Evolutionary conservation across 2,113 vertebrate species (phyloP).

Genomic region (Potamarius usumacintae): DNA sequence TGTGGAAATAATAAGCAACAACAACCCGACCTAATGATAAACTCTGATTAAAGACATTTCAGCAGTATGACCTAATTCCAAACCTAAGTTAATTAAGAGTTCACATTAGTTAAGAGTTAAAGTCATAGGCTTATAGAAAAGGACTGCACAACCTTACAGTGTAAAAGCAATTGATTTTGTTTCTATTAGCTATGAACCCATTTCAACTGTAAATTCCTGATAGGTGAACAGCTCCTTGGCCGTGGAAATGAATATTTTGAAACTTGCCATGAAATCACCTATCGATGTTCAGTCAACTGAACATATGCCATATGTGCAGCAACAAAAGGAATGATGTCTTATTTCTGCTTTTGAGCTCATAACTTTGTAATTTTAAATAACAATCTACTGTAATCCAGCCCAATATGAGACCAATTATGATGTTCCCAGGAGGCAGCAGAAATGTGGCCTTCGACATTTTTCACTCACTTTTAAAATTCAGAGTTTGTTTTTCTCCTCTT

Average conservation of each 20-base stretch:
- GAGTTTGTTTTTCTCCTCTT: conserved; percentile 38
- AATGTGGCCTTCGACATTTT: conserved; percentile 56
- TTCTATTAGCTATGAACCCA: conserved; percentile 64
- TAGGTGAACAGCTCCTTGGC: conserved; percentile 73
- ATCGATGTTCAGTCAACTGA: conserved; percentile 65
- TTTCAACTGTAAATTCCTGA: conserved; percentile 59
- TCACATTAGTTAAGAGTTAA: too few species aligned
- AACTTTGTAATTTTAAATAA: conserved; percentile 62
- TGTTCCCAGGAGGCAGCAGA: conserved; percentile 57
- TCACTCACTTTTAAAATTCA: conserved; percentile 35
- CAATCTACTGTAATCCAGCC: conserved; percentile 59
- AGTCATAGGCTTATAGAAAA: neutral
- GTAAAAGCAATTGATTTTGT: conserved; percentile 60
- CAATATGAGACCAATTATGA: conserved; percentile 73
- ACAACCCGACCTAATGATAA: neutral
- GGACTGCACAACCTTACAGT: conserved; percentile 57
- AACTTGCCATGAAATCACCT: conserved; percentile 64
- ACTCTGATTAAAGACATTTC: conserved; percentile 9
- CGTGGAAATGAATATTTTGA: conserved; percentile 62
- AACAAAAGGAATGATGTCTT: conserved; percentile 65
- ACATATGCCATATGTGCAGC: conserved; percentile 65
- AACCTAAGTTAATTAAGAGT: neutral
- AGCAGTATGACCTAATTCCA: conserved; percentile 29
- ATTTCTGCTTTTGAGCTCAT: conserved; percentile 70
- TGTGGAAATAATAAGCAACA: neutral